Base-by-base conservation (phyloP, 2,797 vertebrate species). In the Vultur gryphus region DNA sequence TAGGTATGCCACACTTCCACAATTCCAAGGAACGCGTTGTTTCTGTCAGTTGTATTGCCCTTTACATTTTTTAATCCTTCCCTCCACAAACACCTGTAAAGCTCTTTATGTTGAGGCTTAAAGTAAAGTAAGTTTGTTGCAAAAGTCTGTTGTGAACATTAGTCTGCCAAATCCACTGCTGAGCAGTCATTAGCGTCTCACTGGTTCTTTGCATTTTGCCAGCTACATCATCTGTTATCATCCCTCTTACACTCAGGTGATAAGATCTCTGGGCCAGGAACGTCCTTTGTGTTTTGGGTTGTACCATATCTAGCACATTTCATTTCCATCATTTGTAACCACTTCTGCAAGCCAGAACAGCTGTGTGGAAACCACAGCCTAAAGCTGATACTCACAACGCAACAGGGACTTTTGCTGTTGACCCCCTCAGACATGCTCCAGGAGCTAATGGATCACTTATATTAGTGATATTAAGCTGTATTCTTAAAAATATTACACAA, bases 261-360 rank as follows among this genome's bases (percentile, higher is more conserved):
- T 37, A 87, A 69, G 57, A 59, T 41, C 28, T 14, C 37, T 51
- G 54, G 49, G 31, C 59, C 19, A 46, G 7, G 3, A 72, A 37
- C 2, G 2, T 28, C 7, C 9, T 37, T 58, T 75, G 55, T 44
- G 23, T 48, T 80, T 75, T 0, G 0, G 11, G 9, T n/a, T n/a
- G n/a, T 65, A 43, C 52, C 23, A 2, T 41, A 37, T n/a, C 37
- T 52, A 48, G 18, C 26, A 39, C 6, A 41, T 58, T 66, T 41
- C 7, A 28, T 33, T 84, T 43, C 48, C n/a, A 24, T 43, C 61
- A 31, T 62, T 55, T 62, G 41, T 39, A 57, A 80, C 28, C 23
- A 31, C 10, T 28, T 69, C 28, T 58, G 70, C 49, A 57, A 76
- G 55, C 35, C 55, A 25, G 25, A 49, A 58, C 23, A 92, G 51